Evolutionary conservation across 2,797 vertebrate genomes (phyloP), one percentile per base, ranked within the genome.

Genomic region (Enteromius treurensis): DNA sequence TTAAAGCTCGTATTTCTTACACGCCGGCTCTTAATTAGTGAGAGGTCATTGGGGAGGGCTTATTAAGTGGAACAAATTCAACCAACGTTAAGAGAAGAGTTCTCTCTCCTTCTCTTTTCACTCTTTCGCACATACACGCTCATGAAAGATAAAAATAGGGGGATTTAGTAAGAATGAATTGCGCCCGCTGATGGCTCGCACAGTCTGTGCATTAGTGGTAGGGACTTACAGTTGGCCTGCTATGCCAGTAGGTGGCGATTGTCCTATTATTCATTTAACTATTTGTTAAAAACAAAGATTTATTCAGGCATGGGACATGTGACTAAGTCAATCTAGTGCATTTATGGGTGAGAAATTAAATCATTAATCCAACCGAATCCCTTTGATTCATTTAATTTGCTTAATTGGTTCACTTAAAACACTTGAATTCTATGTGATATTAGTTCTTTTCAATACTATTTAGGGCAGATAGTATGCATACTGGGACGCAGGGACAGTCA

Each of bases 11-110:
- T 97, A 97, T 98, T 97, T 98, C 92, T 97, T 97, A 97, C 96
- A 97, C 97, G 96, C 96, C 95, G 97, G 95, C 95, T 90, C 92
- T 94, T 99, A 98, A 98, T 99, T 98, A 97, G 96, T 96, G 95
- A 94, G 96, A 96, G 91, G 97, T 98, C 97, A 98, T 98, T 97
- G 97, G 97, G 97, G 97, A 99, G 96, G 96, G 96, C 97, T 98
- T 99, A 98, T 98, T 99, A 99, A 98, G 96, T 97, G 97, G 97
- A 98, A 99, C 97, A 98, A 98, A 99, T 99, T 98, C 95, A 96
- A 95, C 94, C 95, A 96, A 96, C 98, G 97, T 97, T 97, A 97
- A 98, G 96, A 97, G 96, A 98, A 96, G 96, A 90, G 86, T 87
- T 83, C 71, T 84, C 85, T 88, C 68, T 75, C 53, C 71, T 45